These are phyloP conservation scores for Falco concolor DNA, from an alignment of 2,797 vertebrate genomes.

Conservation along the genomic window DNA sequence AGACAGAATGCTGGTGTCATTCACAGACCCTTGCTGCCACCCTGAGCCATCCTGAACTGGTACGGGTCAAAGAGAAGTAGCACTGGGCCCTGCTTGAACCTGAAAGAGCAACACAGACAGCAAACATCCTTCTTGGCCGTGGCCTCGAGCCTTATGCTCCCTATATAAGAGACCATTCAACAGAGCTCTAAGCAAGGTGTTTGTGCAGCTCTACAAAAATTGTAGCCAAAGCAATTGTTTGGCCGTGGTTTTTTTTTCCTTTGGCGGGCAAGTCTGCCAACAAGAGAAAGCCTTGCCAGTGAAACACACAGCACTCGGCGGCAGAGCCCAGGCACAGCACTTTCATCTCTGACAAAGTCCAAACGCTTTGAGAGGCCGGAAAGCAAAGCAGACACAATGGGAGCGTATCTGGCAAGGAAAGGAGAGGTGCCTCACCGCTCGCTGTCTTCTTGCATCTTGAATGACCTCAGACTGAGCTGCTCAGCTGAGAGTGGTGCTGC, in stretches of 20 bases:
- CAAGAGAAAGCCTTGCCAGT: neutral
- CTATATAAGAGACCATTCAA: neutral
- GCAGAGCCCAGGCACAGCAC: neutral
- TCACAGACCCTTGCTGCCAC: neutral
- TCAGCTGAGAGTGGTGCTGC: rapidly evolving
- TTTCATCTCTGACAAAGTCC: neutral
- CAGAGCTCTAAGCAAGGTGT: neutral
- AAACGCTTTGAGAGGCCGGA: neutral
- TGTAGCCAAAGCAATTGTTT: neutral
- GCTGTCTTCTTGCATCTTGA: neutral
- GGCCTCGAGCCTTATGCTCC: neutral
- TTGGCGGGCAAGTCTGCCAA: neutral
- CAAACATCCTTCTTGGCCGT: neutral
- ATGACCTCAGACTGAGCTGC: neutral
- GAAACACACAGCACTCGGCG: rapidly evolving
- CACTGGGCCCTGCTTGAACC: no score
- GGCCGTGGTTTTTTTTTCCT: neutral
- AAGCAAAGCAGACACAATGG: neutral
- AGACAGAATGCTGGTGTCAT: neutral
- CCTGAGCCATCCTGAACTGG: neutral
- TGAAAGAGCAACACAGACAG: neutral
- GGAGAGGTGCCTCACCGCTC: neutral
- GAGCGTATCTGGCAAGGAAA: neutral
- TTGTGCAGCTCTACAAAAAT: neutral
- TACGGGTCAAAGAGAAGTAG: neutral